Conservation (phyloP, 2,113 vertebrate species). For the Pelmatolapia mariae region DNA sequence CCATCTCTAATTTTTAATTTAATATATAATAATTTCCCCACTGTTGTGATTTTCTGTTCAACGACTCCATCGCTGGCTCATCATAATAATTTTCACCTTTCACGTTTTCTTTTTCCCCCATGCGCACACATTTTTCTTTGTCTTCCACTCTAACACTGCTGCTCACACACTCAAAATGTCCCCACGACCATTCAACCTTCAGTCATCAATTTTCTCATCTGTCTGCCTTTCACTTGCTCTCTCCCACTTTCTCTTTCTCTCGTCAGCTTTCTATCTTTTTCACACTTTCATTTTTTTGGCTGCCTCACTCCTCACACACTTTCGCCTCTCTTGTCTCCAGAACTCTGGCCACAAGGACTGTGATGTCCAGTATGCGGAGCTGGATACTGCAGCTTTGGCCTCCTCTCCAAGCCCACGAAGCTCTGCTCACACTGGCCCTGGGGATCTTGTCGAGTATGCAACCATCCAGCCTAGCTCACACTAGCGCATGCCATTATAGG, state of each 20-base stretch:
- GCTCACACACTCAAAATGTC: slow-evolving; percentile 9
- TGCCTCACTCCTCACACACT: slow-evolving; percentile 67
- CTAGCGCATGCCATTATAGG: slow-evolving; percentile 82
- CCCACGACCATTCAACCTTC: background rate
- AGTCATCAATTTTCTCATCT: background rate
- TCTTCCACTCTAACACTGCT: background rate
- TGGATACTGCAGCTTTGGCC: slow-evolving; percentile 89
- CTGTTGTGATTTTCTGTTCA: slow-evolving; percentile 2
- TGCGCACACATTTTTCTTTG: slow-evolving; percentile 17
- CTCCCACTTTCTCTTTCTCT: background rate
- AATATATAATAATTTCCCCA: slow-evolving; percentile 1
- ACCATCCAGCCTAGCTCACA: slow-evolving; percentile 90
- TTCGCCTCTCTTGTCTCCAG: slow-evolving; percentile 84
- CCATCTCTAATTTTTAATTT: background rate
- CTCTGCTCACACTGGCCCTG: slow-evolving; percentile 78
- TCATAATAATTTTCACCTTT: background rate
- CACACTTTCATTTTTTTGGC: slow-evolving; percentile 27
- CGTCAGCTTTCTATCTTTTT: background rate
- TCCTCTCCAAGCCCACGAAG: slow-evolving; percentile 77
- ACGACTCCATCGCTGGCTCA: background rate
- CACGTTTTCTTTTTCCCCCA: background rate
- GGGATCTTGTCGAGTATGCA: slow-evolving; percentile 92
- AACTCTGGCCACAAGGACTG: slow-evolving; percentile 82
- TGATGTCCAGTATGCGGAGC: slow-evolving; percentile 88
- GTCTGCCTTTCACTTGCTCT: background rate